These are phyloP conservation scores for Drosophila subpulchrella DNA, from an alignment of 1,140 invertebrate genomes.

Conservation along the genomic window DNA sequence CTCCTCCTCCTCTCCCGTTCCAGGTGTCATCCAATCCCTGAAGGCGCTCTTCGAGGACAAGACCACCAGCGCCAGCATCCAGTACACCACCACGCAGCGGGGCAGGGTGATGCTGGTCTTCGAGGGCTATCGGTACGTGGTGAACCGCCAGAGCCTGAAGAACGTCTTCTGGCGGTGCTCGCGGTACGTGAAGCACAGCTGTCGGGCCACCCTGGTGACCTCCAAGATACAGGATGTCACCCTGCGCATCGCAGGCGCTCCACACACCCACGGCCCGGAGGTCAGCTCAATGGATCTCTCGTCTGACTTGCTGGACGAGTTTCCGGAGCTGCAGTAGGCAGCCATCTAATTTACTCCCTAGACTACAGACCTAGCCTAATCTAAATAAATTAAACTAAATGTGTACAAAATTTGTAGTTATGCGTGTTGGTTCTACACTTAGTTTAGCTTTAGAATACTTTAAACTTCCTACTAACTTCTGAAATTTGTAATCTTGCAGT, in stretches of 20 bases:
- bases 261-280: slow-evolving; percentile 78
- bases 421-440: slow-evolving; percentile 36
- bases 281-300: slow-evolving; percentile 69
- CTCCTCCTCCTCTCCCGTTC: slow-evolving; percentile 18
- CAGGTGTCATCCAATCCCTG: slow-evolving; percentile 69
- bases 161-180: slow-evolving; percentile 84
- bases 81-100: slow-evolving; percentile 79
- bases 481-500: slow-evolving; percentile 28
- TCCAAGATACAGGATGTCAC: slow-evolving; percentile 72
- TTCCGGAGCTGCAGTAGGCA: slow-evolving; percentile 56
- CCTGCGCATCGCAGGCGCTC: slow-evolving; percentile 70
- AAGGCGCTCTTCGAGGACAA: slow-evolving; percentile 76
- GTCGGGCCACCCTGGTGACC: slow-evolving; percentile 79
- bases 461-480: slow-evolving; percentile 31
- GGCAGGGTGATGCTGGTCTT: slow-evolving; percentile 82
- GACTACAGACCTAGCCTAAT: slow-evolving; percentile 27
- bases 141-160: slow-evolving; percentile 80
- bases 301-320: slow-evolving; percentile 68
- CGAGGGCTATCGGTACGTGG: slow-evolving; percentile 81
- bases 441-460: not conserved
- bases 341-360: slow-evolving; percentile 15
- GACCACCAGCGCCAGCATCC: slow-evolving; percentile 50
- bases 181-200: slow-evolving; percentile 80
- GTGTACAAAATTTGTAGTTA: slow-evolving; percentile 12
- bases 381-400: slow-evolving; percentile 55